Base-by-base conservation (phyloP, 1,140 invertebrate genomes). In the Zaprionus ghesquierei region DNA sequence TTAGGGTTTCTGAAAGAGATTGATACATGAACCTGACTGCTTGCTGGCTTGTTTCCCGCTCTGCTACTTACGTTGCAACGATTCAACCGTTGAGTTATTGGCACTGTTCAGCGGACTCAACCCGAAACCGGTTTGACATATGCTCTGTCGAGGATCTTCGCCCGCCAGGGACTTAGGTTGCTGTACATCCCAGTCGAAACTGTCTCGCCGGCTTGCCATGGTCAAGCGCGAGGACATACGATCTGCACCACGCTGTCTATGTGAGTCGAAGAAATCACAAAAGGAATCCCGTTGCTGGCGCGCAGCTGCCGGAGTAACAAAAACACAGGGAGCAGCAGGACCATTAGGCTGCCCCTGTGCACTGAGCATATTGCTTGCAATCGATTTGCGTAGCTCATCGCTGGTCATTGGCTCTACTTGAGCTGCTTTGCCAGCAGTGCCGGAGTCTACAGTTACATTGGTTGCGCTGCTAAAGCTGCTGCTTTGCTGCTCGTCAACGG, bases 111-210 rank as follows among this genome's bases (percentile, higher is more conserved):
- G n/a, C 1, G 70, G 68, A 10, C 50, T 80, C 10, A 68, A 29
- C 5, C 29, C 63, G 8, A 69, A 65, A 25, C 65, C 59, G 1
- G 53, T 65, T 31, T 27, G 29, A 10, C 50, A 70, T n/a, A 75
- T 20, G 50, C 72, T 81, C 12, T 71, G 64, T 3, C 64, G 81
- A 2, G 59, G 65, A 8, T 89, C 86, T 6, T 75, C 56, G 5
- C 18, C 29, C 9, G 5, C 53, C 0, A 75, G 50, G 0, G 76
- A 18, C 22, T 75, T 90, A 0, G 69, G 38, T 9, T 71, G 66
- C 1, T 91, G 50, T 0, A 75, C 54, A 18, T 90, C 90, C 90
- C 90, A 92, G 53, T 92, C 90, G 20, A 91, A 92, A 41, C 90
- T 92, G 49, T 92, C 90, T 1, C 90, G 72, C 1, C 78, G 66